phyloP scores from a whole-genome alignment of 2,888 invertebrate species.

The Drosophila formosana region DNA sequence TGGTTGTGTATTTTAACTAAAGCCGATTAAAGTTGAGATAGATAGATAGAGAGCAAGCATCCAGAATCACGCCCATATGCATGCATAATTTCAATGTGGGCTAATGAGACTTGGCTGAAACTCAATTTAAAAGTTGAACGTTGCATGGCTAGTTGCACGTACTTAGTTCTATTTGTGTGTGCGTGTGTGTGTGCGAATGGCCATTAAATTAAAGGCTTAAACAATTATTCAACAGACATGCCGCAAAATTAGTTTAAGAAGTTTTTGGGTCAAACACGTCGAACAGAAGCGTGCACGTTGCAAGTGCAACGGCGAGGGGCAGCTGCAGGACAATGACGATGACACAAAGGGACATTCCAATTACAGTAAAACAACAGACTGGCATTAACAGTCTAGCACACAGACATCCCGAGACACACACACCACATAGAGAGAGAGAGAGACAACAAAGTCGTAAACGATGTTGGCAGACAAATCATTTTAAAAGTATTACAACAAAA shows the following conservation, averaged over 20 bases:
- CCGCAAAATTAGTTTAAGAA: constrained; percentile 78
- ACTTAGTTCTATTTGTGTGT: constrained; percentile 3
- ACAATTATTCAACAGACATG: constrained; percentile 78
- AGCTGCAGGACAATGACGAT: constrained; percentile 30
- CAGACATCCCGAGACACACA: constrained; percentile 13
- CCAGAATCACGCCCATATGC: neutral
- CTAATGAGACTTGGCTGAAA: constrained; percentile 48
- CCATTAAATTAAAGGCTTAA: constrained; percentile 75
- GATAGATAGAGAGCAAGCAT: constrained; percentile 16
- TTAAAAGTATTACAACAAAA: constrained; percentile 71
- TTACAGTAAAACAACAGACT: constrained; percentile 64
- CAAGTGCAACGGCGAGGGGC: neutral
- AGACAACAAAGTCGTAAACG: constrained; percentile 21
- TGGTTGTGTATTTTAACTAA: constrained; percentile 16
- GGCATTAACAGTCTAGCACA: constrained; percentile 40
- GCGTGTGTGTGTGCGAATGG: constrained; percentile 14
- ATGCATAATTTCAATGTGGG: constrained; percentile 26
- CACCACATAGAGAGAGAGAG: constrained; percentile 13
- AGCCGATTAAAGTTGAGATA: constrained; percentile 26
- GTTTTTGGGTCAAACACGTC: constrained; percentile 53
- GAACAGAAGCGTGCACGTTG: constrained; percentile 24
- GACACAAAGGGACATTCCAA: constrained; percentile 67
- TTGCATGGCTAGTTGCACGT: constrained; percentile 17
- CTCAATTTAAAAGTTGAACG: constrained; percentile 54
- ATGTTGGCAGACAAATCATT: constrained; percentile 70